Evolutionary conservation across 1,140 invertebrate genomes (phyloP).

Genomic region (Geopemphigus sp.): DNA sequence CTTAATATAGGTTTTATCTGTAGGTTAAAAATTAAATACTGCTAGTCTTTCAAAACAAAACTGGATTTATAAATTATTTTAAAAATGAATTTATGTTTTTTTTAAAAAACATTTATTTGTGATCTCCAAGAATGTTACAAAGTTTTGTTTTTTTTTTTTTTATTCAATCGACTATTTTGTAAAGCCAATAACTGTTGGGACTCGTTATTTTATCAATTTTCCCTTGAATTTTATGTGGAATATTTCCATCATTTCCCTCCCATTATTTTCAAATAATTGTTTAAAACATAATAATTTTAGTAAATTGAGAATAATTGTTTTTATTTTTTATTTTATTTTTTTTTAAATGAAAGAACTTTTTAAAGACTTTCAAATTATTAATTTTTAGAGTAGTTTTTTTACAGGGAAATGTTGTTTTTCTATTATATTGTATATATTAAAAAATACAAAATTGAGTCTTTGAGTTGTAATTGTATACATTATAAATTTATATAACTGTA

Average conservation of each 20-base stretch:
- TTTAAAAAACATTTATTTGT: constrained; percentile 42
- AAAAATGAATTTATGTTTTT: constrained; percentile 17
- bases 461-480: constrained; percentile 46
- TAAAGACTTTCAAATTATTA: constrained; percentile 36
- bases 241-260: constrained; percentile 3
- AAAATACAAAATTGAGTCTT: constrained; percentile 31
- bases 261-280: constrained; percentile 26
- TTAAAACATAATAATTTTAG: constrained; percentile 43
- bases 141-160: constrained; percentile 45
- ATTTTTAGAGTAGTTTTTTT: constrained; percentile 36
- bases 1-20: constrained; percentile 38
- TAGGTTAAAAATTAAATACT: constrained; percentile 33
- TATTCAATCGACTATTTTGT: constrained; percentile 49
- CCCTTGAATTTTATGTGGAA: constrained; percentile 40
- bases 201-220: constrained; percentile 43
- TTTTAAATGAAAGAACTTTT: constrained; percentile 42
- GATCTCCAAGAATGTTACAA: constrained; percentile 43
- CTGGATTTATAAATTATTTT: constrained; percentile 26
- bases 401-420: constrained; percentile 49
- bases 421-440: constrained; percentile 44
- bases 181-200: constrained; percentile 46
- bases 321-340: constrained; percentile 34
- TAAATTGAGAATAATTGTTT: constrained; percentile 30
- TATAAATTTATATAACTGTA: constrained; percentile 41
- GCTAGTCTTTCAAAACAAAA: constrained; percentile 49